phyloP scores from a whole-genome alignment of 2,888 invertebrate genomes.

The Cerastis leucographa region DNA sequence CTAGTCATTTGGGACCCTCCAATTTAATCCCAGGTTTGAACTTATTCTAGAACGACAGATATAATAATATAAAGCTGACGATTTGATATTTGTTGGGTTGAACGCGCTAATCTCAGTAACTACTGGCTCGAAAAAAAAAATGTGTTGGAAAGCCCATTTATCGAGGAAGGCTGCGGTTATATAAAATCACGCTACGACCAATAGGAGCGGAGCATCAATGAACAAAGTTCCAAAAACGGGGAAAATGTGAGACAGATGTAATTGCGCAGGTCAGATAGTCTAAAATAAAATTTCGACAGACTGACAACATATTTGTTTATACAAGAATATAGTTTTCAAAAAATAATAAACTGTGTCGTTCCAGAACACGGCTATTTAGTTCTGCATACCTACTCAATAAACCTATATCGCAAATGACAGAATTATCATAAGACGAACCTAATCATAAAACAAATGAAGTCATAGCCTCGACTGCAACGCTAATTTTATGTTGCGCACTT shows the following conservation, averaged over 20 bases:
- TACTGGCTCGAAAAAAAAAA: no score
- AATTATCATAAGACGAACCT: constrained; percentile 30
- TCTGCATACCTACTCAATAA: constrained; percentile 1
- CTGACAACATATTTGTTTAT: background rate
- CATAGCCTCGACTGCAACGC: background rate
- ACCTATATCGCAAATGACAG: constrained; percentile 17
- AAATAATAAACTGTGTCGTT: constrained; percentile 14
- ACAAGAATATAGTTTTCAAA: constrained; percentile 12
- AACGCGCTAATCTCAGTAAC: no score
- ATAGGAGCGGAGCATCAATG: no score
- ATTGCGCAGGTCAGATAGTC: no score
- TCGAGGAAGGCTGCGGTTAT: no score
- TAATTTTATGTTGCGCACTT: constrained; percentile 18
- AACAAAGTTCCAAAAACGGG: no score
- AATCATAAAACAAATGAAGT: constrained; percentile 36
- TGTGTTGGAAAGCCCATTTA: no score
- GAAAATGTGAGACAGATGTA: no score
- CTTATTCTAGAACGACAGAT: background rate
- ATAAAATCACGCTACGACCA: no score
- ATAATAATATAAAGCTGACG: no score
- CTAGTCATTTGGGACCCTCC: background rate
- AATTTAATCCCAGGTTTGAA: background rate
- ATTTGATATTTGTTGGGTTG: no score
- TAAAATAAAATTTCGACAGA: background rate
- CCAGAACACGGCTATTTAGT: background rate